These are phyloP conservation scores for Chrysemys picta DNA, from an alignment of 2,113 vertebrate species.

Conservation along the genomic window DNA sequence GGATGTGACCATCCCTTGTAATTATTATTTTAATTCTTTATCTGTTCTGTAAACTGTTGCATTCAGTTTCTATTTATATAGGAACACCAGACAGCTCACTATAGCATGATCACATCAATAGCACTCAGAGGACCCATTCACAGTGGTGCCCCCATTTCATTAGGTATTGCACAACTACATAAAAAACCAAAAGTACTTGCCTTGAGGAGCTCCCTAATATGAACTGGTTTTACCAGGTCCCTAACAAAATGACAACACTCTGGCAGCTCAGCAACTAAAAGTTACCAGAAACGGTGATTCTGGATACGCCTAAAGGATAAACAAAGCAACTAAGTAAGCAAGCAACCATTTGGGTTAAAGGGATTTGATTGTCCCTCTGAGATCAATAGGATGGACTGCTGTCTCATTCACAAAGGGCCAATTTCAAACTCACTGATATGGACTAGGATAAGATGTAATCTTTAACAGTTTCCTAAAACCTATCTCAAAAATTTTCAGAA, in stretches of 20 bases:
- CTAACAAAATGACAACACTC: not conserved
- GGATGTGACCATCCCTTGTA: not conserved
- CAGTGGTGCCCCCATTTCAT: not conserved
- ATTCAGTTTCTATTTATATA: not conserved
- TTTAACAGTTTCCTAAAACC: not conserved
- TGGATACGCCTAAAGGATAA: not conserved
- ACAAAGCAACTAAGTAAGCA: not conserved
- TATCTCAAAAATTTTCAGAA: not conserved
- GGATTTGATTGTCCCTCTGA: not conserved
- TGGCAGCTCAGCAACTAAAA: not conserved
- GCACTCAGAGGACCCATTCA: not conserved
- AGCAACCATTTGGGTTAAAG: not conserved
- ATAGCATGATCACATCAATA: not conserved
- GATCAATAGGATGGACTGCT: not conserved
- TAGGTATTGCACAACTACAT: not conserved
- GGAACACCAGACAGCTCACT: not conserved
- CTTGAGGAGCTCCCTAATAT: not conserved
- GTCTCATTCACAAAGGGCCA: not conserved
- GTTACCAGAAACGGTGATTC: not conserved
- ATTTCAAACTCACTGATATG: not conserved
- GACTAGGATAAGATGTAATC: not conserved
- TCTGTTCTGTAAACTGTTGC: not conserved
- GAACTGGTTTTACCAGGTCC: not conserved
- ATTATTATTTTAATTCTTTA: not conserved
- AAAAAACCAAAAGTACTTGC: not conserved